Percentiles rank a stretch among this genome's conserved stretches.
Evolutionary conservation across 2,797 vertebrate species (phyloP).

Genomic region (Cyprinodon diabolis): DNA sequence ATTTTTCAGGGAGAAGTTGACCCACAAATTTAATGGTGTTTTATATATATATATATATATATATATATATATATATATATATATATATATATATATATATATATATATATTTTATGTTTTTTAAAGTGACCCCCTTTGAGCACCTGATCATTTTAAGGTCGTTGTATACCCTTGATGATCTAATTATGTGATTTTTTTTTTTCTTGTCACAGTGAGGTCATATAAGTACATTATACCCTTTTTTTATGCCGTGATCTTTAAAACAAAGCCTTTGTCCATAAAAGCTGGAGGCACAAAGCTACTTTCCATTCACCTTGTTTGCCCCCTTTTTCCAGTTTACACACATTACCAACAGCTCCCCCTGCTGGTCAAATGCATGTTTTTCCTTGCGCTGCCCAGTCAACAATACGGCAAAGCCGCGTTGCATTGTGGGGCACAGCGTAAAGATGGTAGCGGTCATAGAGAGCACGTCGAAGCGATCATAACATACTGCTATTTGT

Average conservation of each 20-base stretch:
- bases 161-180: background rate
- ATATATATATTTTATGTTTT: background rate
- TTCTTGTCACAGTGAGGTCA: too few species aligned
- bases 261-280: background rate
- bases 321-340: background rate
- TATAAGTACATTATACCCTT: too few species aligned
- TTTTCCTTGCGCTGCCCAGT: conserved; percentile 14
- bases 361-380: conserved; percentile 23
- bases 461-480: conserved; percentile 14
- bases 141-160: background rate
- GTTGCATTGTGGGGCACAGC: conserved; percentile 67
- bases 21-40: background rate
- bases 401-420: conserved; percentile 44
- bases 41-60: too few species aligned
- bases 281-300: background rate
- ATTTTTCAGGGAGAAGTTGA: too few species aligned
- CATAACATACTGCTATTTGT: conserved; percentile 15
- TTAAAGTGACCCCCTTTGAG: background rate
- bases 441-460: conserved; percentile 56
- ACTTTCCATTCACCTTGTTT: background rate
- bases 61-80: too few species aligned
- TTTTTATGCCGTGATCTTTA: background rate
- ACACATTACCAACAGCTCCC: conserved; percentile 10
- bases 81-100: too few species aligned
- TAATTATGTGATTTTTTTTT: background rate